Conservation (phyloP, 2,113 vertebrate genomes). For the Aptenodytes forsteri region DNA sequence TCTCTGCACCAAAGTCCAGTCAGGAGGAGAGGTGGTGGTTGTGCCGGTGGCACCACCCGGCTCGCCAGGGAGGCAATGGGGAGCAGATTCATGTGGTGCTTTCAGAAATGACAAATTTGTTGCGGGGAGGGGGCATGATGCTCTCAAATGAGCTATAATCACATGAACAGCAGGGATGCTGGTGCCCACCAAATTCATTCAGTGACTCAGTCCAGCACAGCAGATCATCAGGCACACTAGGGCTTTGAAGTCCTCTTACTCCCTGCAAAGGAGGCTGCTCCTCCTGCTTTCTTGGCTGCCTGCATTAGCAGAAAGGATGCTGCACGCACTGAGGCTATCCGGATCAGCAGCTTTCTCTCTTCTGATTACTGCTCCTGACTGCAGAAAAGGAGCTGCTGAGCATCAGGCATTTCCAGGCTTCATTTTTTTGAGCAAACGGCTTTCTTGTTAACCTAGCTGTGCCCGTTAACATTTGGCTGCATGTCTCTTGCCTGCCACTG, state of each 20-base stretch:
- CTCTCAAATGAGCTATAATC: not conserved
- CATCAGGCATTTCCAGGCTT: not conserved
- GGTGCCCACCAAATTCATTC: not conserved
- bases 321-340: not conserved
- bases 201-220: not conserved
- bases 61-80: rapidly evolving
- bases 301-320: not conserved
- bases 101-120: not conserved
- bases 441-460: not conserved
- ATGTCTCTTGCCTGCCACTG: not conserved
- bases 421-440: not conserved
- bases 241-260: not conserved
- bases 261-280: not conserved
- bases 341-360: not conserved
- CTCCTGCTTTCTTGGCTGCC: not conserved
- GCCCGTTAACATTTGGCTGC: not conserved
- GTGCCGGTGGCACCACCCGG: rapidly evolving
- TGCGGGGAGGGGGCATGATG: not conserved
- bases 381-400: not conserved
- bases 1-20: not conserved
- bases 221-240: not conserved
- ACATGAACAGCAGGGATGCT: not conserved
- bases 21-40: not conserved
- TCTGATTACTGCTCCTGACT: not conserved
- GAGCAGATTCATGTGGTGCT: not conserved